phyloP scores from a whole-genome alignment of 2,113 vertebrate genomes.

The Pteropus alecto region DNA sequence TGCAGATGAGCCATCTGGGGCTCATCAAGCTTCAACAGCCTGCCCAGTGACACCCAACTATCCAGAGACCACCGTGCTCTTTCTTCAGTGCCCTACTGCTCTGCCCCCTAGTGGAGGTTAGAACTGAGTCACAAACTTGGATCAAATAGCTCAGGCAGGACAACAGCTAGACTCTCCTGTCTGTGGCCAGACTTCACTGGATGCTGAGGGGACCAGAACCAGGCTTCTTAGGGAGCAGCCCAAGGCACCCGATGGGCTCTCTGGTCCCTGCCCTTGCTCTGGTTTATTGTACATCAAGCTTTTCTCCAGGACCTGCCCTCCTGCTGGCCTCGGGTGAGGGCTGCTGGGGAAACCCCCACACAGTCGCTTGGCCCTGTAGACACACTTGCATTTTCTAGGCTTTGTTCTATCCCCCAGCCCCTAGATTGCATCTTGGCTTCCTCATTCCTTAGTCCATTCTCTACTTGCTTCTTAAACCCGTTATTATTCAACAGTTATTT shows the following conservation, averaged over 20 bases:
- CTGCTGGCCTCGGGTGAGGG: neutral
- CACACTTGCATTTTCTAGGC: neutral
- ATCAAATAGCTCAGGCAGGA: neutral
- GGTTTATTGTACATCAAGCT: neutral
- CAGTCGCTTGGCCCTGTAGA: neutral
- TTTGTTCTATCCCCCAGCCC: neutral
- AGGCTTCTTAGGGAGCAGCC: neutral
- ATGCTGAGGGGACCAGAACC: neutral
- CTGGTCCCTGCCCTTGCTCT: neutral
- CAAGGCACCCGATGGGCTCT: accelerated
- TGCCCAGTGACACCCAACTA: neutral
- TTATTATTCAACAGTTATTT: neutral
- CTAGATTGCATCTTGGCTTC: neutral
- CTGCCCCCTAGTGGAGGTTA: neutral
- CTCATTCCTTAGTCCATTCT: neutral
- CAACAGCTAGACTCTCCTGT: neutral
- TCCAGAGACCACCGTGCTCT: neutral
- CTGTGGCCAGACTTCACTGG: neutral
- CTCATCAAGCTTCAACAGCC: neutral
- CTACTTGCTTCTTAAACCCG: neutral
- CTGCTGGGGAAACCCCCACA: neutral
- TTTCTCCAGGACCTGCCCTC: neutral
- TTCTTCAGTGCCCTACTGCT: accelerated
- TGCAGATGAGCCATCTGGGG: neutral
- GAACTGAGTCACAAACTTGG: neutral